These are phyloP conservation scores for Trichogramma dendrolimi DNA, from an alignment of 2,888 invertebrate species.

Conservation along the genomic window DNA sequence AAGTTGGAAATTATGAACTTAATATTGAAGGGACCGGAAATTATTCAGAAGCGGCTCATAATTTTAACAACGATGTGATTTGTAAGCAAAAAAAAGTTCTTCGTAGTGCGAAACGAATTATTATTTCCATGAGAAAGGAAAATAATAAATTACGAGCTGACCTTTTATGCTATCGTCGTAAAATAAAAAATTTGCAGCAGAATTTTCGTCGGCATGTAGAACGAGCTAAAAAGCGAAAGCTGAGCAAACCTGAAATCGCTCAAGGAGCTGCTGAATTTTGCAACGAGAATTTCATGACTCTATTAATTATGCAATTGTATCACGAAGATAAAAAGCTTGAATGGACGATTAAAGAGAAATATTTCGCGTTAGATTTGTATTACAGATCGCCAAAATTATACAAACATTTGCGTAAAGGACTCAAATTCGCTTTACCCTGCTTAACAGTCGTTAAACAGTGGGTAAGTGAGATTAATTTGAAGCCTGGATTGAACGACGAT, in stretches of 20 bases:
- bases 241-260: not conserved
- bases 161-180: not conserved
- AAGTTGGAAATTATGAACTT: too few relatives aligned
- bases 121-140: too few relatives aligned
- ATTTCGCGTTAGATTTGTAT: constrained; percentile 35
- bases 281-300: constrained; percentile 8
- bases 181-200: not conserved
- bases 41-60: too few relatives aligned
- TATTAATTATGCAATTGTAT: constrained; percentile 29
- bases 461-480: not conserved
- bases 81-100: too few relatives aligned
- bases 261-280: not conserved
- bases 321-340: constrained; percentile 25
- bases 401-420: not conserved
- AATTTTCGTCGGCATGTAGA: not conserved
- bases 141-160: too few relatives aligned
- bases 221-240: not conserved
- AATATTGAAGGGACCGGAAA: too few relatives aligned
- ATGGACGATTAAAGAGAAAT: constrained; percentile 35
- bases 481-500: not conserved
- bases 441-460: not conserved
- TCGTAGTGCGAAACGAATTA: too few relatives aligned
- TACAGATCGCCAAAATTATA: constrained; percentile 18
- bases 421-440: not conserved
- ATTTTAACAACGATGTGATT: too few relatives aligned